A percentile compares a stretch with the other conserved stretches of the same genome.
Evolutionary conservation across 2,797 vertebrate genomes (phyloP).

Genomic region (Gallirallus australis): DNA sequence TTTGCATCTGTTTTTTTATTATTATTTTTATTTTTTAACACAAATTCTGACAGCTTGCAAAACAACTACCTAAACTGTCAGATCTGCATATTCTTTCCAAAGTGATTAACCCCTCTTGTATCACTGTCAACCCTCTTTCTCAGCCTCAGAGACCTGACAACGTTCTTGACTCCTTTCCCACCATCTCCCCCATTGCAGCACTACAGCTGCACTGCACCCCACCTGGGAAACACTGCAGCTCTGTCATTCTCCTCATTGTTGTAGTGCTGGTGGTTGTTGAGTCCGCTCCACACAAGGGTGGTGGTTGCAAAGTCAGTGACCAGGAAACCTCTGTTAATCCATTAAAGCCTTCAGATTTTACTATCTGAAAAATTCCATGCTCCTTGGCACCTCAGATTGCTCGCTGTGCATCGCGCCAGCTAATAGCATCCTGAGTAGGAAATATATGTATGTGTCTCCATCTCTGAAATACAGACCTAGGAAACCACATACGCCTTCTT

Average conservation of each 20-base stretch:
- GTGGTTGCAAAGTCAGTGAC: conserved; percentile 15
- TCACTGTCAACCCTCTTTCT: neutral
- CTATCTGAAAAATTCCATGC: conserved; percentile 2
- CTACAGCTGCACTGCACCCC: neutral
- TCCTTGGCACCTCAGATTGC: neutral
- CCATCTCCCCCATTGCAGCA: fast-evolving
- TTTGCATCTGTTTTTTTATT: neutral
- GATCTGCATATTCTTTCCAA: neutral
- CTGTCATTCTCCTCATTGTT: neutral
- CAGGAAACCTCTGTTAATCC: conserved; percentile 5
- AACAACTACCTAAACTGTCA: neutral
- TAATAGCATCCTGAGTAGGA: neutral
- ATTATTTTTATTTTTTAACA: neutral
- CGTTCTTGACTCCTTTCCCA: neutral
- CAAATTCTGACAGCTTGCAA: neutral
- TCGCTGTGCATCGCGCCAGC: neutral
- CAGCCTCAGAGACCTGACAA: neutral
- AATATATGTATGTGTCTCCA: neutral
- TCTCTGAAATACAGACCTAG: neutral
- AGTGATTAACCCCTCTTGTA: neutral
- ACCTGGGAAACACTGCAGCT: neutral
- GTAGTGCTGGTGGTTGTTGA: neutral
- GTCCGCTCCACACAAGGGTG: neutral
- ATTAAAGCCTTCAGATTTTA: neutral
- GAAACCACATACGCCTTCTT: neutral